These are phyloP conservation scores for Erpetoichthys calabaricus DNA, from an alignment of 2,797 vertebrate genomes.

Conservation along the genomic window DNA sequence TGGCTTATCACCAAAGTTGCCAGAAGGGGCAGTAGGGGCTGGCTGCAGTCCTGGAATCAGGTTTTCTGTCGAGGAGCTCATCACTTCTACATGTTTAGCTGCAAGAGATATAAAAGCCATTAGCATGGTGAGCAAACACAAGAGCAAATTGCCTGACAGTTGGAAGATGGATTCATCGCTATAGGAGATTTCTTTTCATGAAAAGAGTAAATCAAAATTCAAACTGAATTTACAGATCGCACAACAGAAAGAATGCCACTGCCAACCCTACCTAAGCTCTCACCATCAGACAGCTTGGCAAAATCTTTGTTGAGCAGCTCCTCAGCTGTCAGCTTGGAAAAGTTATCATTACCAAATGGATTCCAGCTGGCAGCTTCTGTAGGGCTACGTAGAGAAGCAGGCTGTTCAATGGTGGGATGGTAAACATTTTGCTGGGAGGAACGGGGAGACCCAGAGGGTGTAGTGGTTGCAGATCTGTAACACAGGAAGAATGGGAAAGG, in stretches of 20 bases:
- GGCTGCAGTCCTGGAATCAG: conserved; percentile 64
- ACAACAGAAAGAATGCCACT: no score
- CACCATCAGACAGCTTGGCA: conserved; percentile 80
- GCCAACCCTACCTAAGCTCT: conserved; percentile 6
- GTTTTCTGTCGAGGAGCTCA: conserved; percentile 61
- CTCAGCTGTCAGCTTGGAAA: conserved; percentile 92
- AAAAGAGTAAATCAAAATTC: no score
- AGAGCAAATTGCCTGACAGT: no score
- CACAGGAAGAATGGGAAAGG: background rate
- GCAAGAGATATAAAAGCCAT: conserved; percentile 5
- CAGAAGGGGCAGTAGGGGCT: conserved; percentile 23
- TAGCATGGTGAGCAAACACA: no score
- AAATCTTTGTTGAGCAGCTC: conserved; percentile 97
- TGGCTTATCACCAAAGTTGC: conserved; percentile 44
- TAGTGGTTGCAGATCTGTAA: conserved; percentile 86
- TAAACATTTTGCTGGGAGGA: conserved; percentile 94
- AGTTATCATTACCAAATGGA: conserved; percentile 94
- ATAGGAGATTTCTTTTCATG: no score
- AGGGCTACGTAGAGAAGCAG: conserved; percentile 38
- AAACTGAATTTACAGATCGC: no score
- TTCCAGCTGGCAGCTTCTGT: conserved; percentile 72
- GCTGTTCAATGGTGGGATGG: conserved; percentile 48
- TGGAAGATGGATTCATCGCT: no score
- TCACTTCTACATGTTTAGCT: conserved; percentile 65
- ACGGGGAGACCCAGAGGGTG: conserved; percentile 88